phyloP scores from a whole-genome alignment of 2,113 vertebrate species.

The Poecilia latipinna region DNA sequence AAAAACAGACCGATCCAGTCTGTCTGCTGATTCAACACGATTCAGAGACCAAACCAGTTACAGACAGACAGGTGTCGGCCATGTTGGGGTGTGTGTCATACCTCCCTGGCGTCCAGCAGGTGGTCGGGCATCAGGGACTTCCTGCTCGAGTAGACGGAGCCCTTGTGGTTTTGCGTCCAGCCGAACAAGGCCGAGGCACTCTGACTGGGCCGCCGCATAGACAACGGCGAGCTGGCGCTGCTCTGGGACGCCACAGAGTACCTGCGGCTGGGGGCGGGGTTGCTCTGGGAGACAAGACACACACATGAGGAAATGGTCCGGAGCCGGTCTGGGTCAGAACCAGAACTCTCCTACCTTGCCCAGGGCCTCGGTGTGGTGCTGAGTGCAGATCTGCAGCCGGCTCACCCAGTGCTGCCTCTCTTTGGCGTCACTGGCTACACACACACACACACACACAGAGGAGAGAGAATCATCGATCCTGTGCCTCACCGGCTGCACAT shows the following conservation, averaged over 20 bases:
- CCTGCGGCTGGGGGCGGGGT: conserved; percentile 93
- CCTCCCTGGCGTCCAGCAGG: conserved; percentile 94
- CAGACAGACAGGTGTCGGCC: no score
- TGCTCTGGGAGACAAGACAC: conserved; percentile 81
- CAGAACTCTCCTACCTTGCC: conserved; percentile 85
- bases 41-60: no score
- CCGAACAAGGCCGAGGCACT: conserved; percentile 86
- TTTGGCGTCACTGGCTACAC: conserved; percentile 91
- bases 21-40: no score
- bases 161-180: conserved; percentile 85
- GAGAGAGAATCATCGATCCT: conserved; percentile 29
- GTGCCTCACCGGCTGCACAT: conserved; percentile 34
- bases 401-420: conserved; percentile 99
- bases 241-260: conserved; percentile 94
- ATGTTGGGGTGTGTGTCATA: conserved; percentile 61
- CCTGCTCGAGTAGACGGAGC: conserved; percentile 82
- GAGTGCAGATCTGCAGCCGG: conserved; percentile 95
- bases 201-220: conserved; percentile 89
- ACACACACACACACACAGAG: neutral
- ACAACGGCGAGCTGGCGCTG: conserved; percentile 90
- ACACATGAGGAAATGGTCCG: neutral
- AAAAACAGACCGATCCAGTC: no score
- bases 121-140: conserved; percentile 92
- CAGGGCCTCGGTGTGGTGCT: conserved; percentile 98
- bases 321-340: no score